Evolutionary conservation across 64 coral and sea anemone species (phyloP).

Genomic region (Exaiptasia diaphana): DNA sequence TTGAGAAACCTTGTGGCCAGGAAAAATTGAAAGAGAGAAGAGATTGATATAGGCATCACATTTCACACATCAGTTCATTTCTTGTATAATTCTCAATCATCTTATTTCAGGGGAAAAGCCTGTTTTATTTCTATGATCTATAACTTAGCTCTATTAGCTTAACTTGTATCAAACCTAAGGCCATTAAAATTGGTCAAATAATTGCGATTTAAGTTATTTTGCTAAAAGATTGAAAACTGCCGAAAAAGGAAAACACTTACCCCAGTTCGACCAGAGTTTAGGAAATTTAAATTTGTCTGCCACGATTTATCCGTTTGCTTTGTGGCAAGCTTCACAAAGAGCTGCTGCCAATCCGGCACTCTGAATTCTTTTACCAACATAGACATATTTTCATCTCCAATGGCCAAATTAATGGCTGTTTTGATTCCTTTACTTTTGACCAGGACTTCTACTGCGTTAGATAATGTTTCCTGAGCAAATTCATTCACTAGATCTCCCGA

Average conservation of each 20-base stretch:
- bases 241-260: no score
- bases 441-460: neutral
- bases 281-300: conserved; percentile 30
- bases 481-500: neutral
- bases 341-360: conserved; percentile 42
- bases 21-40: no score
- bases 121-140: no score
- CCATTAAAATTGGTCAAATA: neutral
- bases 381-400: neutral
- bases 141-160: no score
- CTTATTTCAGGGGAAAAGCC: no score
- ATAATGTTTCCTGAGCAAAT: neutral
- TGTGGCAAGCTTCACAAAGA: conserved; percentile 12
- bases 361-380: neutral
- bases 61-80: conserved; percentile 34
- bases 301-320: conserved; percentile 25
- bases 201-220: neutral
- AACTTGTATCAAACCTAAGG: no score
- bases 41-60: no score
- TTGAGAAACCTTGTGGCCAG: no score
- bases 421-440: neutral
- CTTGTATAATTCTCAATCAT: no score
- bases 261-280: conserved; percentile 10
- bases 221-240: no score
- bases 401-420: neutral